Evolutionary conservation across 2,797 vertebrate genomes (phyloP).

Genomic region (Lepus oiostolus): DNA sequence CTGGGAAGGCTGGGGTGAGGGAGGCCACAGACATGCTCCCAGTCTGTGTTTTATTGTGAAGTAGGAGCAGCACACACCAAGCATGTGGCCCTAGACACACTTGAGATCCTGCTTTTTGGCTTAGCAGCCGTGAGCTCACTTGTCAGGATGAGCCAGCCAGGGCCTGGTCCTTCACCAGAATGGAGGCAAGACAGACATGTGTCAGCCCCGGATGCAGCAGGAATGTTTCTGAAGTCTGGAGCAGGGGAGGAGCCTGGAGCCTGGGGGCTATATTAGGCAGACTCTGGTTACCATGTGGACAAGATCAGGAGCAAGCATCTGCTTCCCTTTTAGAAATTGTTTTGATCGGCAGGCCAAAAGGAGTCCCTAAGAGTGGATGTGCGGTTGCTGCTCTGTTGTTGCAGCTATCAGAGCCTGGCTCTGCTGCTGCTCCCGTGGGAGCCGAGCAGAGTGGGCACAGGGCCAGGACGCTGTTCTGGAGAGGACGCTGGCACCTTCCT

Average conservation of each 20-base stretch:
- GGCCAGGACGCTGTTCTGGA: neutral
- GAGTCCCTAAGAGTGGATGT: too few relatives aligned
- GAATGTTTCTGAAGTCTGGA: neutral
- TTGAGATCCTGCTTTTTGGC: neutral
- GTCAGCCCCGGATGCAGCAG: neutral
- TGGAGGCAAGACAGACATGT: neutral
- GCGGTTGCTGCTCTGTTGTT: neutral
- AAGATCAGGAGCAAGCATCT: neutral
- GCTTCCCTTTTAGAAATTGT: neutral
- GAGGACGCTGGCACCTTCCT: neutral
- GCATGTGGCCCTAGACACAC: neutral
- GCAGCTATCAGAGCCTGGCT: neutral
- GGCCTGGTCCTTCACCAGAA: neutral
- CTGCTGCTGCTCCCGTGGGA: neutral
- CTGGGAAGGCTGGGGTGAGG: neutral
- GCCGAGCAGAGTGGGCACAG: neutral
- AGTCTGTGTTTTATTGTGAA: neutral
- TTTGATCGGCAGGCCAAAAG: neutral
- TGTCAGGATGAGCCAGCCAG: neutral
- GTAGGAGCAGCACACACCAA: neutral
- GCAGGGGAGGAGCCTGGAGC: neutral
- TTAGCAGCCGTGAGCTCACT: neutral
- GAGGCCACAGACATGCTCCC: neutral
- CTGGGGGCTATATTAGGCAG: neutral
- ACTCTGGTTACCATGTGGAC: neutral